Base-by-base conservation (phyloP, 2,888 invertebrate genomes). In the Erpobdella octoculata region DNA sequence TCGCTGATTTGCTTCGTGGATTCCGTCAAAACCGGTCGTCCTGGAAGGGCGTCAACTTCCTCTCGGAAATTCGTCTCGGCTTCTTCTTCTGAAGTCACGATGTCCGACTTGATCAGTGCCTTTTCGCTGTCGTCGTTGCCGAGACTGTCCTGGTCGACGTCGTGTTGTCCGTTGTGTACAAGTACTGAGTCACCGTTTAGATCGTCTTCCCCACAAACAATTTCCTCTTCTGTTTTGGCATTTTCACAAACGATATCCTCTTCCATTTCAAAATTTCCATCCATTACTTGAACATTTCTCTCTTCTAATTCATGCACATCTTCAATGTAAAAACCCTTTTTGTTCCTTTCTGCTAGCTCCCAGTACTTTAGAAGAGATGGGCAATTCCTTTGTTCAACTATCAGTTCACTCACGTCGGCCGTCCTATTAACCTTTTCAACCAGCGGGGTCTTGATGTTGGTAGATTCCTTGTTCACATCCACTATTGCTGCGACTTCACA, bases 41-140 rank as follows among this genome's bases (percentile, higher is more conserved):
- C 62, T n/a, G n/a, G n/a, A n/a, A n/a, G n/a, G n/a, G n/a, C 65
- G 8, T 65, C 65, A 9, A 37, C 37, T n/a, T 65, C 31, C 33
- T 62, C 62, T 62, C 33, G 6, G 5, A 5, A 25, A 2, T 37
- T 25, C 21, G 15, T n/a, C 1, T 53, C 53, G 21, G 21, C 53
- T n/a, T 53, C n/a, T 12, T 46, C 46, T 21, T 46, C 46, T 21
- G 18, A 18, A n/a, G 3, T 21, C 18, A 28, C 53, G 28, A 2
- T 28, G 21, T 28, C 28, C 53, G 53, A 53, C 53, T 53, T 28
- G 18, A 53, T 8, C 6, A 53, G 21, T 12, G 4, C 53, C 53
- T 41, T 9, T 41, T 53, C 53, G 5, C 21, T 53, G 4, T 65
- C 21, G 2, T 36, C 65, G 37, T 36, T 33, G n/a, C 21, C 21